Evolutionary conservation across 2,113 vertebrate genomes (phyloP).

Genomic region (human (Homo sapiens)): GRCh38 chr7:11452501-11453000

Average conservation of each 20-base stretch:
- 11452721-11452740: conserved; percentile 7
- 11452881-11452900: neutral
- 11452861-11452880: neutral
- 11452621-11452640: neutral
- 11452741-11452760: neutral
- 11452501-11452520: neutral
- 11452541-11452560: neutral
- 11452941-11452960: neutral
- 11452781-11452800: neutral
- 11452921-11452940: neutral
- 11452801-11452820: neutral
- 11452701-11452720: conserved; percentile 15
- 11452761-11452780: neutral
- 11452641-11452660: neutral
- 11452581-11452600: neutral
- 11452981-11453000: neutral
- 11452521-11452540: neutral
- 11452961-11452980: neutral
- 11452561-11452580: conserved; percentile 33
- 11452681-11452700: neutral
- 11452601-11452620: neutral
- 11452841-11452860: neutral
- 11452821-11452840: neutral
- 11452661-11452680: neutral
- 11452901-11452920: neutral